These are phyloP conservation scores for Drosophila sulfurigaster DNA, from an alignment of 1,140 invertebrate species.

Conservation along the genomic window DNA sequence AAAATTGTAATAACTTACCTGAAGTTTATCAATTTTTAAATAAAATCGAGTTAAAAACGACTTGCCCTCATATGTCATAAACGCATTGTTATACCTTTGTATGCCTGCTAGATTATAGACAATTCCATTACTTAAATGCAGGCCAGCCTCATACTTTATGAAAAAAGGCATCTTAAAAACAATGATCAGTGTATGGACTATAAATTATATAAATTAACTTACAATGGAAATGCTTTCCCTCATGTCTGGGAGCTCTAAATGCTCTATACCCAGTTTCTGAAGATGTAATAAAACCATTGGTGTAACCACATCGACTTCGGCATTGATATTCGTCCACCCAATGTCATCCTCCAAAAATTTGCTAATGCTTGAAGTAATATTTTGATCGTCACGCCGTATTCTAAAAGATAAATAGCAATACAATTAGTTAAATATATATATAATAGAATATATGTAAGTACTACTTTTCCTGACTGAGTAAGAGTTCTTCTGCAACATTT, in stretches of 20 bases:
- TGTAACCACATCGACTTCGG: constrained; percentile 75
- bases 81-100: constrained; percentile 60
- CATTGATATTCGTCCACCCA: constrained; percentile 76
- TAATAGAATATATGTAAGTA: no score
- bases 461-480: no score
- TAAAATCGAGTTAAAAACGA: constrained; percentile 70
- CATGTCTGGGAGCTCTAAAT: constrained; percentile 71
- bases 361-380: constrained; percentile 2
- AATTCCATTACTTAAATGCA: constrained; percentile 71
- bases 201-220: constrained; percentile 5
- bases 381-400: constrained; percentile 9
- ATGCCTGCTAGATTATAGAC: constrained; percentile 73
- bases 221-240: constrained; percentile 65
- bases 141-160: constrained; percentile 63
- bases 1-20: constrained; percentile 37
- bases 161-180: constrained; percentile 67
- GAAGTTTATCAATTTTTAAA: constrained; percentile 71
- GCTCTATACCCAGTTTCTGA: constrained; percentile 66
- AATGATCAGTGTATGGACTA: background rate
- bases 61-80: constrained; percentile 78
- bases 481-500: no score
- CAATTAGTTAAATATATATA: no score
- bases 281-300: constrained; percentile 72
- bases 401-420: constrained; percentile 14
- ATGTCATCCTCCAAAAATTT: constrained; percentile 49